These are phyloP conservation scores for Archaeoteleia sp. DNA, from an alignment of 2,888 invertebrate genomes.

Conservation along the genomic window DNA sequence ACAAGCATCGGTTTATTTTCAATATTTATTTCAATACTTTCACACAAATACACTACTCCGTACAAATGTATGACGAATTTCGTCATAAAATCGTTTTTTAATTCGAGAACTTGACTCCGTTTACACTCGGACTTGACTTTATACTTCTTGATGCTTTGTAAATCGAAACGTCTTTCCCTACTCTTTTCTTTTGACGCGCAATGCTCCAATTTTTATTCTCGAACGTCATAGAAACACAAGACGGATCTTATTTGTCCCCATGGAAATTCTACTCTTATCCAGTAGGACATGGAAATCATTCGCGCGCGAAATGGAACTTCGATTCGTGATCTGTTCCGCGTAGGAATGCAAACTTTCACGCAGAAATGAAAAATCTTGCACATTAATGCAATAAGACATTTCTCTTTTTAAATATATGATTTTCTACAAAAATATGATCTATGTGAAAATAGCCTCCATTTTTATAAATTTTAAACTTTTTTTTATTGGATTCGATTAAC, in stretches of 20 bases:
- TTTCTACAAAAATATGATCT: too few relatives aligned
- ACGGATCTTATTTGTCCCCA: slow-evolving; percentile 1
- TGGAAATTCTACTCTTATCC: slow-evolving; percentile 5
- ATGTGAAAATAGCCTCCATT: too few relatives aligned
- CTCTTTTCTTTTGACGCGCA: neutral
- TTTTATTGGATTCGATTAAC: too few relatives aligned
- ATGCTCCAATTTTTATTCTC: slow-evolving; percentile 1
- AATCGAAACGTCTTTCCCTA: neutral
- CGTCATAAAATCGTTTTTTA: neutral
- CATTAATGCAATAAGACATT: neutral
- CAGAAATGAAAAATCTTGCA: neutral
- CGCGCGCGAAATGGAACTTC: slow-evolving; percentile 3
- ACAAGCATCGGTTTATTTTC: too few relatives aligned
- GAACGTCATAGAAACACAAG: slow-evolving; percentile 1
- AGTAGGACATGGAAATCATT: slow-evolving; percentile 1
- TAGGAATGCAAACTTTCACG: too few relatives aligned
- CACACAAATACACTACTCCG: too few relatives aligned
- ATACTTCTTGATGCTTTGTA: neutral
- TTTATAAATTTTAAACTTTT: too few relatives aligned
- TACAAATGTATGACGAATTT: too few relatives aligned
- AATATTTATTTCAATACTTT: too few relatives aligned
- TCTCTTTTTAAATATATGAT: too few relatives aligned
- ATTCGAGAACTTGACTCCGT: neutral
- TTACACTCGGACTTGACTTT: neutral
- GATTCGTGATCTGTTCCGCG: neutral